Evolutionary conservation across 2,888 invertebrate genomes (phyloP).

Genomic region (Hydraecia micacea): DNA sequence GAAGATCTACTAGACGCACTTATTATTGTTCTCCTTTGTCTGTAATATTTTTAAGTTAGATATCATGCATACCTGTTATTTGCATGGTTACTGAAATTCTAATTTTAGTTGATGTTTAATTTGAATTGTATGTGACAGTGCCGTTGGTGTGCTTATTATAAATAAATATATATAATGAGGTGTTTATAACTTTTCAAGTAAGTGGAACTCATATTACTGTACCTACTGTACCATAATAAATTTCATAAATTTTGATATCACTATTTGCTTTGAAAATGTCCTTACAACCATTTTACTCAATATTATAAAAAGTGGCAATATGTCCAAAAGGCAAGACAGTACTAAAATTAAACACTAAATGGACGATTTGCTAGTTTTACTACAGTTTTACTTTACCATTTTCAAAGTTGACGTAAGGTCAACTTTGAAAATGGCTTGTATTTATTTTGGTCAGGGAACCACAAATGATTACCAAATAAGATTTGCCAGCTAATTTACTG

Average conservation of each 20-base stretch:
- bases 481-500: background rate
- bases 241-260: background rate
- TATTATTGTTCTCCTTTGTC: too few relatives aligned
- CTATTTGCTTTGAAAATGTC: background rate
- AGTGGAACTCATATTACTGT: background rate
- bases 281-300: background rate
- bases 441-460: background rate
- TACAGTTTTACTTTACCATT: background rate
- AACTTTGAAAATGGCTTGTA: background rate
- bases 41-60: too few relatives aligned
- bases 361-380: background rate
- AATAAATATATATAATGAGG: too few relatives aligned
- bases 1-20: too few relatives aligned
- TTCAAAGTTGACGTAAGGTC: too few relatives aligned
- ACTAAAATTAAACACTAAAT: background rate
- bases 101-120: too few relatives aligned
- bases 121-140: too few relatives aligned
- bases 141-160: too few relatives aligned
- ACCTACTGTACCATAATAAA: background rate
- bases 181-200: too few relatives aligned
- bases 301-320: background rate
- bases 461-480: background rate
- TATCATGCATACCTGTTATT: too few relatives aligned
- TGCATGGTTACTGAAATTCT: too few relatives aligned
- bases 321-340: background rate